Evolutionary conservation across 2,113 vertebrate genomes (phyloP), one percentile per base, ranked within the genome.

Genomic region (Shinisaurus crocodilurus): DNA sequence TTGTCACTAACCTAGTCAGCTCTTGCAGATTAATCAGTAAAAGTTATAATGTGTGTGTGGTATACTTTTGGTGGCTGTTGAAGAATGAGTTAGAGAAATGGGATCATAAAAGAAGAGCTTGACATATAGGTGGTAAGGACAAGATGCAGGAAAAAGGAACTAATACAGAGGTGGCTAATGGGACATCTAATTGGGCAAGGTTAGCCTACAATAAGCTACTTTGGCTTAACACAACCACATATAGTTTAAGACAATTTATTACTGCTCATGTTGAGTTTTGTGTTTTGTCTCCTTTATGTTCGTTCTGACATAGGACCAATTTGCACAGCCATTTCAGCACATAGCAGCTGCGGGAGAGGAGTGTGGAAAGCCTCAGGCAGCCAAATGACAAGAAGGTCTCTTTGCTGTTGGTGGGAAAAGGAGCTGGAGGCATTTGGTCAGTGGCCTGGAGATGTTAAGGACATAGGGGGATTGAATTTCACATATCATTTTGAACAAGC

Each of bases 91-190:
- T 50, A 0, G 23, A 37, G 60, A 23, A 88, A n/a, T 29, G 4
- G 1, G 10, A 63, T 20, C 87, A 25, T n/a, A n/a, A 89, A 91
- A 82, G 67, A 57, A 0, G 0, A 89, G n/a, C 13, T 83, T 34
- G 89, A 23, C 0, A 2, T 54, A 5, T 20, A 89, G 7, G 85
- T 82, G 15, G 43, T 57, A 81, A 57, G 0, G 3, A 0, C 65
- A 60, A 5, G 0, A 69, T 10, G 50, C 50, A 85, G 80, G 89
- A n/a, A 76, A 91, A 70, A 45, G 57, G 29, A 87, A 60, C 23
- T 74, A 45, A 87, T 43, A 15, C 32, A 88, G 10, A 81, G 18
- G 89, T 60, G 40, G 40, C 25, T 43, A 70, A 34, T 32, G 29
- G 63, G 25, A 63, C 60, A 60, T 86, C 0, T 0, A n/a, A 81